Conservation (phyloP, 1,140 invertebrate species). For the Microplitis demolitor region DNA sequence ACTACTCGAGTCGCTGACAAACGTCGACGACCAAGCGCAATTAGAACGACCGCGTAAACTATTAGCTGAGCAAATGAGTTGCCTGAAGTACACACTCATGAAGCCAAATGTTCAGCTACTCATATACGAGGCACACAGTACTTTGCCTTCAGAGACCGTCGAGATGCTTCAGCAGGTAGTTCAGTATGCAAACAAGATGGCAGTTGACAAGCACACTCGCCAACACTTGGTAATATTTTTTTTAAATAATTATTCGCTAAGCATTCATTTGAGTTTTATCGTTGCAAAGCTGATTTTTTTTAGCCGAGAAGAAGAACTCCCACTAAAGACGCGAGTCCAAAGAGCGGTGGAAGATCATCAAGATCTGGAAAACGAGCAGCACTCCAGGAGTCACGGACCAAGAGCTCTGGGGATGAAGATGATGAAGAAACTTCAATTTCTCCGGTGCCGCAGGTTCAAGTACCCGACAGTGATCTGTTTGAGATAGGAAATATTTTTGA, state of each 20-base stretch:
- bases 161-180: constrained; percentile 54
- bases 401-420: constrained; percentile 11
- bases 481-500: constrained; percentile 56
- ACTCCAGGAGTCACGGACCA: constrained; percentile 11
- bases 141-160: constrained; percentile 53
- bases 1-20: constrained; percentile 48
- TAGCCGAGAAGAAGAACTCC: constrained; percentile 24
- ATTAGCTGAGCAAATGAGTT: constrained; percentile 47
- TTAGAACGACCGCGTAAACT: constrained; percentile 36
- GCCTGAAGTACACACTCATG: constrained; percentile 48
- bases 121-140: constrained; percentile 59
- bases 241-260: neutral
- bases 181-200: constrained; percentile 54
- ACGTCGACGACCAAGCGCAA: constrained; percentile 25
- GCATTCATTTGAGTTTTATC: neutral
- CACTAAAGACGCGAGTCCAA: constrained; percentile 22
- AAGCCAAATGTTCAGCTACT: constrained; percentile 58
- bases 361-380: constrained; percentile 26
- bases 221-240: constrained; percentile 16
- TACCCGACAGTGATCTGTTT: constrained; percentile 76
- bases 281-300: constrained; percentile 13
- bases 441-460: constrained; percentile 48
- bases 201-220: constrained; percentile 49
- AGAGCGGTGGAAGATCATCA: constrained; percentile 5
- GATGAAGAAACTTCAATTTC: constrained; percentile 23